phyloP scores from a whole-genome alignment of 2,113 vertebrate genomes.

The Ceyx margarethae region DNA sequence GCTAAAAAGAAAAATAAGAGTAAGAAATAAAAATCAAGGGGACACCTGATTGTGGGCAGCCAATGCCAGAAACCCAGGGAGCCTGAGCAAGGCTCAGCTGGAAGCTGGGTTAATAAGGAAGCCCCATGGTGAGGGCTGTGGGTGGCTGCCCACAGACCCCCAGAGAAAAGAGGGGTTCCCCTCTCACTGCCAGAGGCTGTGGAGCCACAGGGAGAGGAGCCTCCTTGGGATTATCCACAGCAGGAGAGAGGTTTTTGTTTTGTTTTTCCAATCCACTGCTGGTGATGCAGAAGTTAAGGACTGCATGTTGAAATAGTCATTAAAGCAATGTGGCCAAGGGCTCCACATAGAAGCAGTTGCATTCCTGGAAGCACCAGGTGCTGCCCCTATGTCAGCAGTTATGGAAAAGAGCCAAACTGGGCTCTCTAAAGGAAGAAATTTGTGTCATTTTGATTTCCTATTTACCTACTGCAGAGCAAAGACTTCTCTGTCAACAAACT shows the following conservation, averaged over 20 bases:
- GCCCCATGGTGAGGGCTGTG: rapidly evolving
- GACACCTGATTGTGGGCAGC: neutral
- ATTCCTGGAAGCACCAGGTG: neutral
- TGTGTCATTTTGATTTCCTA: neutral
- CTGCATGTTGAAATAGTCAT: neutral
- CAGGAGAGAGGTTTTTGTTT: neutral
- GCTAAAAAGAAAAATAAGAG: neutral
- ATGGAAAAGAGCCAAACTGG: neutral
- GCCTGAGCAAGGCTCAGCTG: neutral
- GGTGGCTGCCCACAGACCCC: neutral
- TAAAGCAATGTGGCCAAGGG: neutral
- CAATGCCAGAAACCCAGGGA: neutral
- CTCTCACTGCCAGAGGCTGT: rapidly evolving
- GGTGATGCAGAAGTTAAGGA: neutral
- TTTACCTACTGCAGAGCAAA: neutral
- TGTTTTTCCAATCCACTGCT: neutral
- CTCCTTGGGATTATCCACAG: rapidly evolving
- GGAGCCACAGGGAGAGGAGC: neutral
- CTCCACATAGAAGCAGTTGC: rapidly evolving
- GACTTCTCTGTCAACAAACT: neutral
- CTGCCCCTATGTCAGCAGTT: neutral
- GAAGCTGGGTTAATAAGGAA: neutral
- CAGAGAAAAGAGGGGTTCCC: neutral
- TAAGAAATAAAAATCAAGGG: neutral
- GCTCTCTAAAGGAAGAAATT: neutral